Evolutionary conservation across 2,888 invertebrate species (phyloP), one percentile per base, ranked within the genome.

Genomic region (Erebia ligea): DNA sequence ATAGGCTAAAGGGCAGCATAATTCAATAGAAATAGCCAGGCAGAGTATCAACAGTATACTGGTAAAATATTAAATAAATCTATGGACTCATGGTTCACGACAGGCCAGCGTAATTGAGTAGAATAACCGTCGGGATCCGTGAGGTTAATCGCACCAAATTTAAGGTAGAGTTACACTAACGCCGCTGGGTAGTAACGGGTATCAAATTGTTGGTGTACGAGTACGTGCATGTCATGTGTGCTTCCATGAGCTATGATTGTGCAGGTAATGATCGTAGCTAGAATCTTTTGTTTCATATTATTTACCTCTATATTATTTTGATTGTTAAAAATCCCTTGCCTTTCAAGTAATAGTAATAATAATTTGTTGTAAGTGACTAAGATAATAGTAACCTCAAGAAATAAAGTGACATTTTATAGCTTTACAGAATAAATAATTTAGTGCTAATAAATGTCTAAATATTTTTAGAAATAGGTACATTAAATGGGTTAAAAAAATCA

Each of bases 121-220:
- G 45, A 68, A 59, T 59, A 67, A 59, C 67, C 50, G 67, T 40
- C 42, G 57, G 42, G 56, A 56, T 65, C 57, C 21, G 59, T 56
- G 61, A 68, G 68, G 62, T 68, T 68, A 68, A 68, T 54, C 61
- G 62, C 54, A 68, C 61, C 61, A 54, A 59, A 40, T 52, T 68
- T 56, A 54, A 62, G 54, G 21, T 62, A 42, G 62, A 62, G 62
- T 62, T 62, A 45, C 57, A 56, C 56, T 62, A 58, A 57, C 61
- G 69, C 69, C 69, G 45, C 10, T 64, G 69, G 69, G 63, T 45
- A 50, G 50, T 64, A 69, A 69, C 69, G 69, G 69, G 54, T 40
- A 69, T 13, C 63, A 69, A 64, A 64, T 57, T 64, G 56, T 56
- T 64, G 57, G 57, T 69, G 63, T 67, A 52, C 40, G 9, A 34